Evolutionary conservation across 2,113 vertebrate genomes (phyloP).

Genomic region (Neodontobutis hainanensis): DNA sequence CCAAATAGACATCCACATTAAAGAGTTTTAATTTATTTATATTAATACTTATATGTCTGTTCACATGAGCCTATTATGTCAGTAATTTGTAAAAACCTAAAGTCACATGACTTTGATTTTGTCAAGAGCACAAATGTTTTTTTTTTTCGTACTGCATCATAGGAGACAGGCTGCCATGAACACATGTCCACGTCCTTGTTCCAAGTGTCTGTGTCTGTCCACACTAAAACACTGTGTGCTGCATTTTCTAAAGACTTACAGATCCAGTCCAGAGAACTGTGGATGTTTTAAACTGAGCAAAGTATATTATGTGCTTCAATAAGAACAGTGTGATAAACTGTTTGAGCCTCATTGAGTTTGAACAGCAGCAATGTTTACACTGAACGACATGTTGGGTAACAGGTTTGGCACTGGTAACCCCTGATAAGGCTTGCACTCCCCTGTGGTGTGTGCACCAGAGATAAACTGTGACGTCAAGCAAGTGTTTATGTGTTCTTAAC

Average conservation of each 20-base stretch:
- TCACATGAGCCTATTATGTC: neutral
- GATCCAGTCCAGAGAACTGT: neutral
- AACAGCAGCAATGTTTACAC: neutral
- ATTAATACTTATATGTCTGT: no score
- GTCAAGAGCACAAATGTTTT: neutral
- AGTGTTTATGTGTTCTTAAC: neutral
- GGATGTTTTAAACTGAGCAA: neutral
- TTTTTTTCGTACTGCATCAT: neutral
- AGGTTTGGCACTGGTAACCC: neutral
- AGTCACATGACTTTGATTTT: constrained; percentile 1
- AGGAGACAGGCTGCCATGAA: neutral
- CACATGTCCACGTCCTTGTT: neutral
- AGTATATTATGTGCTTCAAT: neutral
- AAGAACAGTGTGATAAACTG: no score
- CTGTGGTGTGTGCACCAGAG: neutral
- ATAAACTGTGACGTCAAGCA: neutral
- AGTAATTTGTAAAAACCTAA: neutral
- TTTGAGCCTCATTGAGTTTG: neutral
- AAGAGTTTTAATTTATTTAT: no score
- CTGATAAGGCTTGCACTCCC: constrained; percentile 1
- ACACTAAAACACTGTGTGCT: neutral
- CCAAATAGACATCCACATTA: no score
- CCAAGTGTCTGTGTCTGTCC: neutral
- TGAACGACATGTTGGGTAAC: neutral
- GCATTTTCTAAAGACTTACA: neutral